Percentiles rank a stretch among this genome's conserved stretches.
Evolutionary conservation across 2,797 vertebrate species (phyloP).

Genomic region (Glossophaga mutica): DNA sequence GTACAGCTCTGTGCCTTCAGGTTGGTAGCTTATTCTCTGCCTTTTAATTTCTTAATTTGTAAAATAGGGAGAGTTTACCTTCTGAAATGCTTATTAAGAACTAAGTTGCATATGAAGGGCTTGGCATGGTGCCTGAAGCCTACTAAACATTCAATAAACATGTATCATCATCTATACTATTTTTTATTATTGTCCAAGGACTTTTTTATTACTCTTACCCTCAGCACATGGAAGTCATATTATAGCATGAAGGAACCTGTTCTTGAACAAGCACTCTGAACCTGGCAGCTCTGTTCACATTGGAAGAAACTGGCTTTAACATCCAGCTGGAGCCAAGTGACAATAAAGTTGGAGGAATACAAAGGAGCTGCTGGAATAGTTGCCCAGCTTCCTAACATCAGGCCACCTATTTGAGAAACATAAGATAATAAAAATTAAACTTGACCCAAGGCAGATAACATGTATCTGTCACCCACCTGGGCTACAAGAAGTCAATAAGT

Average conservation of each 20-base stretch:
- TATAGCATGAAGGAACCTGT: neutral
- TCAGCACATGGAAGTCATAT: neutral
- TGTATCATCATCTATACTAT: neutral
- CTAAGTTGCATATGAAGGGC: neutral
- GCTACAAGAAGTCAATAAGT: neutral
- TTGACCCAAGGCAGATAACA: neutral
- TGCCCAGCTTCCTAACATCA: neutral
- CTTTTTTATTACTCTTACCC: neutral
- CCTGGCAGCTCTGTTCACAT: neutral
- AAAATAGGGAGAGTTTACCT: neutral
- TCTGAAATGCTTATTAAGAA: neutral
- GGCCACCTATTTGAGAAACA: neutral
- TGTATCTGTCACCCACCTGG: neutral
- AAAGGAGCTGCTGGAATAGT: neutral
- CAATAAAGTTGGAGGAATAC: neutral
- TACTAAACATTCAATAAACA: neutral
- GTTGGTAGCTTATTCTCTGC: neutral
- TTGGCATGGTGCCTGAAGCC: neutral
- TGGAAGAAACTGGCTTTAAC: neutral
- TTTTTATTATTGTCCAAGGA: neutral
- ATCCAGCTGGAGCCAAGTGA: neutral
- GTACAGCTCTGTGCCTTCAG: neutral
- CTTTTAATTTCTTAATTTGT: constrained; percentile 10
- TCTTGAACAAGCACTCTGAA: neutral
- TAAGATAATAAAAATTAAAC: neutral